phyloP scores from a whole-genome alignment of 2,113 vertebrate species.

The Lucifuga dentata region DNA sequence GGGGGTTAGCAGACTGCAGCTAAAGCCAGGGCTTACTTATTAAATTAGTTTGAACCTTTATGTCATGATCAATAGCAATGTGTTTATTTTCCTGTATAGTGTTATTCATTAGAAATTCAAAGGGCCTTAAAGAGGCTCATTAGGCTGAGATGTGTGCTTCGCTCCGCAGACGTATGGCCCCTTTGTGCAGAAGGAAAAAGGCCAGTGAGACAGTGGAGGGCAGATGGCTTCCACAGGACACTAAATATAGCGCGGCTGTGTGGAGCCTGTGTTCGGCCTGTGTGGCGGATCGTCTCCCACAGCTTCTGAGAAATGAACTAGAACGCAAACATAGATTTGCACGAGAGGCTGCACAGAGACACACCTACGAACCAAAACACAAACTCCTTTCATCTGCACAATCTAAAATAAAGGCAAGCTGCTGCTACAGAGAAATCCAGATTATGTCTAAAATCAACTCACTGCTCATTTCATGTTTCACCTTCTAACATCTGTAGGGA shows the following conservation, averaged over 20 bases:
- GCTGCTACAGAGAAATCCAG: background rate
- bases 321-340: constrained; percentile 7
- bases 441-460: background rate
- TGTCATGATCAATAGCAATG: constrained; percentile 85
- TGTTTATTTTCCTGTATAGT: constrained; percentile 83
- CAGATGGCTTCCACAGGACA: constrained; percentile 36
- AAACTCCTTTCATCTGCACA: too few species aligned
- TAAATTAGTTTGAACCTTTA: constrained; percentile 83
- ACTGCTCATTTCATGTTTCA: background rate
- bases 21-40: constrained; percentile 57
- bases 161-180: constrained; percentile 69
- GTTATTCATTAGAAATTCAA: constrained; percentile 85
- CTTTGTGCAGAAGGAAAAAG: constrained; percentile 65
- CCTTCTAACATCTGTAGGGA: constrained; percentile 5
- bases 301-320: constrained; percentile 14
- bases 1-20: constrained; percentile 41
- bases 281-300: constrained; percentile 1
- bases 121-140: constrained; percentile 80
- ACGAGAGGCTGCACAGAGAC: background rate
- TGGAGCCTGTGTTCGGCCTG: constrained; percentile 31
- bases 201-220: constrained; percentile 54
- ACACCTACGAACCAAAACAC: too few species aligned
- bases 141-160: constrained; percentile 76
- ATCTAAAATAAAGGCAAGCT: background rate
- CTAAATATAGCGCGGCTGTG: constrained; percentile 27